Evolutionary conservation across 2,888 invertebrate genomes (phyloP).

Genomic region (Sarcophaga carnaria): DNA sequence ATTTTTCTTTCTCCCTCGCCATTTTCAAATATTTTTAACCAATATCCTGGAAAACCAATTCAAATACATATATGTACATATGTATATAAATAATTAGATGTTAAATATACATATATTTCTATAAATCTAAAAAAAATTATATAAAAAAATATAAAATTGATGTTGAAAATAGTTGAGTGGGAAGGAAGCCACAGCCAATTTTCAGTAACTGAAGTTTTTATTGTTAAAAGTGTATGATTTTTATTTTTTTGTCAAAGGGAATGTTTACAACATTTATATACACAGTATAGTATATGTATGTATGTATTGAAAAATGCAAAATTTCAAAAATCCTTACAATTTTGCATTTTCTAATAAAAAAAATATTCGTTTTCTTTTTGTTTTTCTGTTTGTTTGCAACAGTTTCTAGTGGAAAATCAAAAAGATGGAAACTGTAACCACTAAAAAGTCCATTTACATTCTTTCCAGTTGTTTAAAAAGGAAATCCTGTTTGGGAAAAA

Average conservation of each 20-base stretch:
- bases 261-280: slow-evolving; percentile 1
- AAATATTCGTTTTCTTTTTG: background rate
- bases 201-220: slow-evolving; percentile 20
- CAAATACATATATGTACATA: background rate
- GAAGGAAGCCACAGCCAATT: slow-evolving; percentile 66
- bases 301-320: slow-evolving; percentile 47
- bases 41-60: slow-evolving; percentile 46
- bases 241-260: slow-evolving; percentile 8
- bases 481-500: slow-evolving; percentile 53
- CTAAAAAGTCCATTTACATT: slow-evolving; percentile 6
- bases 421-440: slow-evolving; percentile 41
- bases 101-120: background rate
- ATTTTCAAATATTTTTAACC: background rate
- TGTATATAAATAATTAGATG: background rate
- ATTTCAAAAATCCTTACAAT: slow-evolving; percentile 62
- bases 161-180: slow-evolving; percentile 46
- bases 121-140: too few relatives aligned
- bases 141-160: slow-evolving; percentile 28
- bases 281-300: background rate
- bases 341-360: slow-evolving; percentile 42
- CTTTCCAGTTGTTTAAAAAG: slow-evolving; percentile 11
- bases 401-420: slow-evolving; percentile 16
- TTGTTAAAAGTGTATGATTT: slow-evolving; percentile 34
- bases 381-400: background rate
- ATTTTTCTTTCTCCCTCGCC: slow-evolving; percentile 20